Conservation (phyloP, 2,797 vertebrate genomes). For the Ptychadena robeensis region DNA sequence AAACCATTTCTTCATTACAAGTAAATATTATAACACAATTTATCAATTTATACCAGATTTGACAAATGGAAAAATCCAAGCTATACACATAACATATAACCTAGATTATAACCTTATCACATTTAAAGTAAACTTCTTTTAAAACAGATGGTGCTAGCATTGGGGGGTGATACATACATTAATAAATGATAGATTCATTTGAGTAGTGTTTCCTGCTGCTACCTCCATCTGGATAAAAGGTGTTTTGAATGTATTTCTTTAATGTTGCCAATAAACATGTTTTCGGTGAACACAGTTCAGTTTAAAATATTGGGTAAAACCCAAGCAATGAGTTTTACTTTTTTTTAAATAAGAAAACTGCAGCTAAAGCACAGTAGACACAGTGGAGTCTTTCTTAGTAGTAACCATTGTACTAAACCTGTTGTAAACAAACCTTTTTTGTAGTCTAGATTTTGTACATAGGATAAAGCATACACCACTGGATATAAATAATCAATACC, state of each 20-base stretch:
- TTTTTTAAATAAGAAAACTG: too few relatives aligned
- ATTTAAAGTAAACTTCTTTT: slow-evolving; percentile 9
- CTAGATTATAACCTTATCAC: background rate
- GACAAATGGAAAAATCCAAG: background rate
- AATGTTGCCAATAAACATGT: background rate
- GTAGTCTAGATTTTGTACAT: too few relatives aligned
- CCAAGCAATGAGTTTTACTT: too few relatives aligned
- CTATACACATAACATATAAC: background rate
- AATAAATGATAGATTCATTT: slow-evolving; percentile 34
- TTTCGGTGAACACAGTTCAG: background rate
- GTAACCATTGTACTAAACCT: too few relatives aligned
- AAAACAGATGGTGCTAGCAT: slow-evolving; percentile 25
- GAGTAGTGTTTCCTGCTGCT: slow-evolving; percentile 22
- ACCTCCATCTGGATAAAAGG: slow-evolving; percentile 37
- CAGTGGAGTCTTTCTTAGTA: too few relatives aligned
- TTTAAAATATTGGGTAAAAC: too few relatives aligned
- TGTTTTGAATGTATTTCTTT: slow-evolving; percentile 8
- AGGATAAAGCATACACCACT: too few relatives aligned
- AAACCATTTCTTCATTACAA: too few relatives aligned
- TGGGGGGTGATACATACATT: slow-evolving; percentile 22
- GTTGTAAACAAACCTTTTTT: too few relatives aligned
- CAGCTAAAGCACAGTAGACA: too few relatives aligned
- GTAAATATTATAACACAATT: too few relatives aligned
- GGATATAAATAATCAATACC: too few relatives aligned
- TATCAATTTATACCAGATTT: background rate